These are phyloP conservation scores for Psittacula echo DNA, from an alignment of 2,797 vertebrate species.

Conservation along the genomic window DNA sequence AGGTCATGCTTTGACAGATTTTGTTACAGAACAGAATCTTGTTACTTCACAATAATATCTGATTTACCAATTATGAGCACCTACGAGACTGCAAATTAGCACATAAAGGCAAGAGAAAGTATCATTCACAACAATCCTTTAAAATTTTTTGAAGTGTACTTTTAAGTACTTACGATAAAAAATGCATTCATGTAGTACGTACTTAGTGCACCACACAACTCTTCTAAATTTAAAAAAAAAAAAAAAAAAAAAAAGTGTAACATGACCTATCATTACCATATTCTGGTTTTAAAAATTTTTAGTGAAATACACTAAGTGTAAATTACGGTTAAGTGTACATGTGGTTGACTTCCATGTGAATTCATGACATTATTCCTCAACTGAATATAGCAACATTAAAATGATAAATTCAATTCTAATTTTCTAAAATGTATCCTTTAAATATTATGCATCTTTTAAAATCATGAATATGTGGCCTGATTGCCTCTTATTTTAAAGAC, in stretches of 20 bases:
- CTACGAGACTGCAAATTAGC: background rate
- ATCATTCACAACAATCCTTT: background rate
- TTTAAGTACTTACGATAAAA: background rate
- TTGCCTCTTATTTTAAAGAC: background rate
- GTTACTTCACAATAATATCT: background rate
- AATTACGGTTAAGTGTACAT: background rate
- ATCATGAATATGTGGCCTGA: background rate
- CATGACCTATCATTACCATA: background rate
- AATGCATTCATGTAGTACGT: background rate
- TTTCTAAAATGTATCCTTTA: background rate
- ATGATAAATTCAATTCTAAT: background rate
- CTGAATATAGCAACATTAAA: background rate
- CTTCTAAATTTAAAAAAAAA: background rate
- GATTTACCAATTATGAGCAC: background rate
- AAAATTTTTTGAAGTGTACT: background rate
- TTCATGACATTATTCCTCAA: background rate
- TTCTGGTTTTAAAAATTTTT: background rate
- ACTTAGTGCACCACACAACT: background rate
- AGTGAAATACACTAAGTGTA: rapidly evolving
- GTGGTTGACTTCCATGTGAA: background rate
- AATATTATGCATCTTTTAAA: background rate
- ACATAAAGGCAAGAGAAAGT: background rate
- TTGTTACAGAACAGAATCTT: background rate
- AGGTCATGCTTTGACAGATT: background rate
- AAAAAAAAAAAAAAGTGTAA: background rate